Conservation (phyloP, 2,888 invertebrate species). For the Rotaria sp. region DNA sequence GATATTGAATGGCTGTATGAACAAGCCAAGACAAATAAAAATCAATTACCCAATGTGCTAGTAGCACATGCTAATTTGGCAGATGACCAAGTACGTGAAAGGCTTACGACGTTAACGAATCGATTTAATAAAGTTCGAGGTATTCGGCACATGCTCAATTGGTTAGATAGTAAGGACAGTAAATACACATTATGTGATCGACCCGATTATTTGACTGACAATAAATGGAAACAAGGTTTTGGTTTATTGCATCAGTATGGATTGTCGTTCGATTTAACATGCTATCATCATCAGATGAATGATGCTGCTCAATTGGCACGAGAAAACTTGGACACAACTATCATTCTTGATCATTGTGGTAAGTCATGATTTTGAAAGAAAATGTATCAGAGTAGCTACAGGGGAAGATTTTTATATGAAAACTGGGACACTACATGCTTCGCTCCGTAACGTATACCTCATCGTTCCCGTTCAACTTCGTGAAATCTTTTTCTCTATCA, state of each 20-base stretch:
- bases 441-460: no score
- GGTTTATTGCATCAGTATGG: background rate
- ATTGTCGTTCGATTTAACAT: background rate
- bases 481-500: no score
- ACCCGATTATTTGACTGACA: background rate
- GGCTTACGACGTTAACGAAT: no score
- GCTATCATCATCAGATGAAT: background rate
- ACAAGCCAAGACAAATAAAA: background rate
- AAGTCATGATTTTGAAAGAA: no score
- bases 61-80: background rate
- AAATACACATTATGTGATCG: background rate
- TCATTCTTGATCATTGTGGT: background rate
- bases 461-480: no score
- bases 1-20: background rate
- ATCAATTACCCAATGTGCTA: background rate
- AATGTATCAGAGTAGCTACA: no score
- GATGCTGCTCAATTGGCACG: background rate
- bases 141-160: background rate
- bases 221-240: background rate
- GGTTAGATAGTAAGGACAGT: background rate
- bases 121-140: background rate
- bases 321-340: background rate
- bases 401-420: no score
- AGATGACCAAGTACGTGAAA: background rate
- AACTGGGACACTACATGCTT: no score